Conservation (phyloP, 2,797 vertebrate genomes). For the Vipera latastei region DNA sequence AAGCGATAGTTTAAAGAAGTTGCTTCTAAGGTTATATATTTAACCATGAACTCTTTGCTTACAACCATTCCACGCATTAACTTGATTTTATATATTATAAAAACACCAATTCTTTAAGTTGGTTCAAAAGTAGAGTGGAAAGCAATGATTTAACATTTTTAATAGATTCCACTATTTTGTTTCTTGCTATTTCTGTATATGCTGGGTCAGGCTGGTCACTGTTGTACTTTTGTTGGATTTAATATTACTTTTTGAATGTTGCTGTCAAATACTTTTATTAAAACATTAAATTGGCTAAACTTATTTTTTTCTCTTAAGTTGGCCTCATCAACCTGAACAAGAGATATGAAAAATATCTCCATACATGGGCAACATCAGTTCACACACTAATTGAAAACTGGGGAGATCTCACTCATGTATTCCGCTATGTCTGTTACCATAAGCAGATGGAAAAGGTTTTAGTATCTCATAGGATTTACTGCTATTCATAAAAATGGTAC, state of each 20-base stretch:
- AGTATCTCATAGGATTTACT: background rate
- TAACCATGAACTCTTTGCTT: conserved; percentile 51
- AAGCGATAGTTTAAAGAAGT: conserved; percentile 73
- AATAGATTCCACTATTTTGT: background rate
- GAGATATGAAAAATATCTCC: background rate
- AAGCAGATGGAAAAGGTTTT: background rate
- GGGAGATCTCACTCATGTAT: background rate
- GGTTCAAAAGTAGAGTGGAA: background rate
- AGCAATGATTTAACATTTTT: background rate
- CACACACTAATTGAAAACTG: background rate
- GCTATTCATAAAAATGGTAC: background rate
- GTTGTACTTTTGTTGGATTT: background rate
- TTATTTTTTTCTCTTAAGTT: background rate
- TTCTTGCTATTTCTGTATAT: background rate
- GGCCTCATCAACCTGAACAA: background rate
- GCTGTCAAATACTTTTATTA: background rate
- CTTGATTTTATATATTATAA: conserved; percentile 36
- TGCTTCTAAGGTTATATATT: conserved; percentile 48
- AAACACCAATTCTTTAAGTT: background rate
- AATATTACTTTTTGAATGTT: background rate
- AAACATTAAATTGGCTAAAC: conserved; percentile 1
- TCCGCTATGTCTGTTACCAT: background rate
- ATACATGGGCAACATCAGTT: background rate
- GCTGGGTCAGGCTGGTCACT: background rate
- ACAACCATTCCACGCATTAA: conserved; percentile 25